Base-by-base conservation (phyloP, 1,140 invertebrate genomes). In the Zelostemma sp. region DNA sequence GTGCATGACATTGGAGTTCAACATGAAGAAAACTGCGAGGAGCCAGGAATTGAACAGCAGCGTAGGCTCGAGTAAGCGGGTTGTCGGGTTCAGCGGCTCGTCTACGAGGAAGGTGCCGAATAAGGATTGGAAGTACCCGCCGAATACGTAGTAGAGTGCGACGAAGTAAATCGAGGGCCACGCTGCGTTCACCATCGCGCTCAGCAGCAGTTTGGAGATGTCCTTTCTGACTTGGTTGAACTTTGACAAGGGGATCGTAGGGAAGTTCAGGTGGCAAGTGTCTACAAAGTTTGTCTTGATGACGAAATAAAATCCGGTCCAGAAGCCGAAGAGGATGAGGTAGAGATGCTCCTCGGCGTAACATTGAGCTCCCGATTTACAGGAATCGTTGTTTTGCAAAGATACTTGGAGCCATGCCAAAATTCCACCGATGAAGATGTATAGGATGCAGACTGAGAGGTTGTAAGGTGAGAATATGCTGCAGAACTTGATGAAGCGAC, bases 281-380 rank as follows among this genome's bases (percentile, higher is more conserved):
- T 56, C 57, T 11, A 87, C 83, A 6, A 91, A 82, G 43, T 88
- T 86, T 33, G 87, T 87, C 67, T 86, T 88, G 0, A 88, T 67
- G 66, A 91, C 92, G 70, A 90, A 90, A 70, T 90, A 91, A 50
- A 91, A 81, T 41, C 91, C 91, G 56, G 88, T 90, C 86, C 89
- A 91, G 35, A 91, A 84, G 14, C 92, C 92, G 51, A 88, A 88
- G 60, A 90, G 81, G 8, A 91, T 81, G 12, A 93, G 68, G 71
- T 91, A 92, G 6, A 88, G 84, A 48, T 88, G 81, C 57, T 87
- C 85, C 61, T 89, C 88, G 31, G 85, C 82, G 2, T 90, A 66
- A 63, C 86, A 88, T 0, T 38, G 66, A 9, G 64, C 72, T 11
- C 72, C 28, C 15, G 72, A 59, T 16, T 68, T 68, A 57, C 83